A percentile compares a stretch with the other conserved stretches of the same genome.
Conservation (phyloP, 2,888 invertebrate species). For the Agrochola litura region DNA sequence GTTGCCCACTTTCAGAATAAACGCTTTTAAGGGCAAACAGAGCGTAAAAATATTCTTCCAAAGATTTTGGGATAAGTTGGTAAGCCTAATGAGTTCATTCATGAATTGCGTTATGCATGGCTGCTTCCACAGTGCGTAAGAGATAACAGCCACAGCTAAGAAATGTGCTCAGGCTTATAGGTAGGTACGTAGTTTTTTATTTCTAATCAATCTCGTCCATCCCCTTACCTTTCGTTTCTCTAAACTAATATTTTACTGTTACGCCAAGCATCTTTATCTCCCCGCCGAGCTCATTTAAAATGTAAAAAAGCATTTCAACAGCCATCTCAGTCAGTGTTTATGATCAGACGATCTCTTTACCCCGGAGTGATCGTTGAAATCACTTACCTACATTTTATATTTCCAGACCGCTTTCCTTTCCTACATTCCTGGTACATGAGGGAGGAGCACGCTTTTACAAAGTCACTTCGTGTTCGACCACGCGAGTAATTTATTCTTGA, state of each 20-base stretch:
- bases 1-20: too few relatives aligned
- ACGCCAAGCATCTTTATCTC: neutral
- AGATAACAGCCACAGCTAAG: neutral
- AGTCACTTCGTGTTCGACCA: constrained; percentile 24
- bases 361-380: constrained; percentile 33
- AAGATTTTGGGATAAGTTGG: neutral
- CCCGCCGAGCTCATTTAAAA: constrained; percentile 11
- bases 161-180: too few relatives aligned
- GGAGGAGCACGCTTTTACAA: neutral
- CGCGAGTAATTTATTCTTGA: constrained; percentile 36
- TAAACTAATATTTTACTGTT: neutral
- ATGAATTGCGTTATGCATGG: constrained; percentile 19
- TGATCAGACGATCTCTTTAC: constrained; percentile 33
- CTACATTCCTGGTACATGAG: neutral
- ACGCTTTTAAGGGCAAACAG: too few relatives aligned
- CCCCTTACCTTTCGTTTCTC: neutral
- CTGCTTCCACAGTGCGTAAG: constrained; percentile 1
- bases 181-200: neutral
- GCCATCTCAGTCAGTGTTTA: constrained; percentile 3
- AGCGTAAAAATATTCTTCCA: neutral
- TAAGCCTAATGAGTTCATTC: constrained; percentile 9
- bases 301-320: constrained; percentile 23
- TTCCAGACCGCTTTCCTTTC: neutral
- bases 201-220: neutral
- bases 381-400: constrained; percentile 19